Evolutionary conservation across 1,140 invertebrate species (phyloP).

Genomic region (Dendrolimus kikuchii): DNA sequence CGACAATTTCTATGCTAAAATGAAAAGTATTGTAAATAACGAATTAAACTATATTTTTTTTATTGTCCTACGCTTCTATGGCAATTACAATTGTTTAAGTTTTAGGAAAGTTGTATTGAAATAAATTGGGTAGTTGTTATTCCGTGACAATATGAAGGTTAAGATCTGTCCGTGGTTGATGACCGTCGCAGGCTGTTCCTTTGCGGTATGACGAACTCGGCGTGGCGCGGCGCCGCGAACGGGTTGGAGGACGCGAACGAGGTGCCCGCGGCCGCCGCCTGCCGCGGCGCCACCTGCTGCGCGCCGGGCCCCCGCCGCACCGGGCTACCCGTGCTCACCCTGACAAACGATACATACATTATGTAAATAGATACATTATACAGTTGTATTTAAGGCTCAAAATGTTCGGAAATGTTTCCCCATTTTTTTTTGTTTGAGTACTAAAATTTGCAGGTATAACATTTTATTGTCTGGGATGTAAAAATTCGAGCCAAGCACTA

Average conservation of each 20-base stretch:
- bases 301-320: slow-evolving; percentile 1
- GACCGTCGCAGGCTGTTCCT: slow-evolving; percentile 44
- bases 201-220: slow-evolving; percentile 74
- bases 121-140: background rate
- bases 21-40: no score
- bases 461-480: no score
- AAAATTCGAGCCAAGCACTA: no score
- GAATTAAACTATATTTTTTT: no score
- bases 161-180: slow-evolving; percentile 33
- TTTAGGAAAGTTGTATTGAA: slow-evolving; percentile 1
- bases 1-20: no score
- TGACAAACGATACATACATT: no score
- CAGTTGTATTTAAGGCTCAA: no score
- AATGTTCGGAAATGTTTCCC: no score
- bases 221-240: slow-evolving; percentile 61
- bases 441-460: no score
- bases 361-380: no score
- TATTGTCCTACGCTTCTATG: no score
- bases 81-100: background rate
- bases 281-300: slow-evolving; percentile 3
- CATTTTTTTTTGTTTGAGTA: no score
- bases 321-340: background rate
- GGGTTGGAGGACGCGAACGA: slow-evolving; percentile 51
- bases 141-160: slow-evolving; percentile 1
- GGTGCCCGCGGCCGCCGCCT: slow-evolving; percentile 27